Evolutionary conservation across 2,888 invertebrate species (phyloP).

Genomic region (Oxystoma pomonae): DNA sequence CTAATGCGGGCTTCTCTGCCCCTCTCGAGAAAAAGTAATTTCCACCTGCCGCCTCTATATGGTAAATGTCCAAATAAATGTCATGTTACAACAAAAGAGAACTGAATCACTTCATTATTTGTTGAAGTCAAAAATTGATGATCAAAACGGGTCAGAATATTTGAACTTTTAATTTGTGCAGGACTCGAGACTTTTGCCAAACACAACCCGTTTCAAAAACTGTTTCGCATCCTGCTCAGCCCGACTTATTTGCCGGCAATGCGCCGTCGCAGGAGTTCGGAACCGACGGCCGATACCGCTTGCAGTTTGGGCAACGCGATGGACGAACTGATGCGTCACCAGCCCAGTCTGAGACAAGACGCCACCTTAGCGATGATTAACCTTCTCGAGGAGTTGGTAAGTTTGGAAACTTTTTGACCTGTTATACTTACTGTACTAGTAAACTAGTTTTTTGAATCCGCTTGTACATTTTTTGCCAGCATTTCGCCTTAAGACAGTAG

Average conservation of each 20-base stretch:
- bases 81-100: too few relatives aligned
- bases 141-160: neutral
- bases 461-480: too few relatives aligned
- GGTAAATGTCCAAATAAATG: too few relatives aligned
- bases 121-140: too few relatives aligned
- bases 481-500: too few relatives aligned
- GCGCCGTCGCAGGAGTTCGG: constrained; percentile 74
- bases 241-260: constrained; percentile 82
- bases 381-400: constrained; percentile 68
- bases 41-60: too few relatives aligned
- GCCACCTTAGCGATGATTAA: constrained; percentile 79
- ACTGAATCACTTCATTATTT: too few relatives aligned
- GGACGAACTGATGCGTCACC: constrained; percentile 87
- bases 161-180: neutral
- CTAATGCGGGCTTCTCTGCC: too few relatives aligned
- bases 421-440: too few relatives aligned
- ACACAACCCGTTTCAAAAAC: constrained; percentile 75
- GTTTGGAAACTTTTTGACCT: too few relatives aligned
- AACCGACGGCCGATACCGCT: constrained; percentile 75
- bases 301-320: constrained; percentile 81
- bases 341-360: constrained; percentile 73
- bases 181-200: constrained; percentile 75
- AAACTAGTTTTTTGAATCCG: too few relatives aligned
- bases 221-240: constrained; percentile 75
- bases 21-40: too few relatives aligned